A percentile compares a stretch with the other conserved stretches of the same genome.
Conservation (phyloP, 2,888 invertebrate species). For the Lithophane socia region DNA sequence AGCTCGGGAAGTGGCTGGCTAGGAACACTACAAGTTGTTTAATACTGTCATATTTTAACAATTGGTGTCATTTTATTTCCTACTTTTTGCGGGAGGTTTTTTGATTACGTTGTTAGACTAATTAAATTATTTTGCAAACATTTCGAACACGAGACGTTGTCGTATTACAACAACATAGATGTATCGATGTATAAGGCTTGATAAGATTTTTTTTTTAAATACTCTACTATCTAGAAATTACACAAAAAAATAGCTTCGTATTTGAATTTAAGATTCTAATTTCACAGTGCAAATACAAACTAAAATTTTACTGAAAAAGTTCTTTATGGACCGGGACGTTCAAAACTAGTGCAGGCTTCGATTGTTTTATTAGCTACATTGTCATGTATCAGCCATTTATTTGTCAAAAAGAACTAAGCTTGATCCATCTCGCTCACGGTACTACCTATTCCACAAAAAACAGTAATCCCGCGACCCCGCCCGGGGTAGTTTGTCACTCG, state of each 20-base stretch:
- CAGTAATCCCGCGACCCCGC: conserved; percentile 69
- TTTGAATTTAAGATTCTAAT: not conserved
- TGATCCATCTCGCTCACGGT: conserved; percentile 29
- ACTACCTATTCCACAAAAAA: conserved; percentile 69
- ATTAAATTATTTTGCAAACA: not conserved
- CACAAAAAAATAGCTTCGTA: not conserved
- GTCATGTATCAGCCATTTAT: not conserved
- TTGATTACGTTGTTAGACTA: not conserved
- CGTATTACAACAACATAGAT: not conserved
- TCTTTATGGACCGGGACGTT: too few relatives aligned
- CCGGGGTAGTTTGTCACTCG: conserved; percentile 77
- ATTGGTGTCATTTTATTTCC: not conserved
- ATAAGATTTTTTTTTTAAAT: too few relatives aligned
- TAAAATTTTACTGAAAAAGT: not conserved
- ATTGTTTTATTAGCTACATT: not conserved
- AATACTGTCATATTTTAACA: not conserved
- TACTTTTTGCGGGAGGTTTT: not conserved
- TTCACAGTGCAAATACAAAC: too few relatives aligned
- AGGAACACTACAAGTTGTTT: not conserved
- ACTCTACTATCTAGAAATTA: not conserved
- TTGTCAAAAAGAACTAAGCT: not conserved
- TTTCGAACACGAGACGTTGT: too few relatives aligned
- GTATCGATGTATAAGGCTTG: too few relatives aligned
- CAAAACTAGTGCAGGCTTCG: not conserved
- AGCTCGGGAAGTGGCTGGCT: not conserved